Percentiles rank a stretch among this genome's conserved stretches.
phyloP scores from a whole-genome alignment of 2,797 vertebrate species.

The Tenualosa thibaudeaui region DNA sequence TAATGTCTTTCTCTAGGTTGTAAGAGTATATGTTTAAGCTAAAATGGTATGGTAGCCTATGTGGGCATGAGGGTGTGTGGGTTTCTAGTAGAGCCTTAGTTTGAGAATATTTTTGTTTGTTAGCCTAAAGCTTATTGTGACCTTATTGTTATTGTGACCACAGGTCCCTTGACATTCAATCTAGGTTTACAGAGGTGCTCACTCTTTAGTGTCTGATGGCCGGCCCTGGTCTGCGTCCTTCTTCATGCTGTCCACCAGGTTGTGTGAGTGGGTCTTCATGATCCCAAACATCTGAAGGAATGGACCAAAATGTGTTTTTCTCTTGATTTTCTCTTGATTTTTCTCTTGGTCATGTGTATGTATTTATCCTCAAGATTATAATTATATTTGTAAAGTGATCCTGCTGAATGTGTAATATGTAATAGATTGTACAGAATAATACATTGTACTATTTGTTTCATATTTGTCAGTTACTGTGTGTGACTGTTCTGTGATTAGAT shows the following conservation, averaged over 20 bases:
- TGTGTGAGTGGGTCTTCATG: constrained; percentile 31
- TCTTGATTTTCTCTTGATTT: no score
- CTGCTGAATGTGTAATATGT: no score
- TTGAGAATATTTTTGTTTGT: neutral
- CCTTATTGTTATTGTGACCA: no score
- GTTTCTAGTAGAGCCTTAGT: neutral
- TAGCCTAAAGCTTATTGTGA: neutral
- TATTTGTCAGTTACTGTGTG: no score
- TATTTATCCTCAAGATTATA: no score
- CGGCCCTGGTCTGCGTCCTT: constrained; percentile 65
- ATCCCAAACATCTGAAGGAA: constrained; percentile 74
- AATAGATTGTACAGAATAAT: no score
- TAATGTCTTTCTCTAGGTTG: neutral
- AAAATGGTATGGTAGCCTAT: neutral
- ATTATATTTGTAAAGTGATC: no score
- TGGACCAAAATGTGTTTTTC: neutral
- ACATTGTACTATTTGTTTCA: no score
- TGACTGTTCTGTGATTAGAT: no score
- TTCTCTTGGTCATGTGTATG: neutral
- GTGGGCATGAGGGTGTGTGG: neutral
- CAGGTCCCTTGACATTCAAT: neutral
- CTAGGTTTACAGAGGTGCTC: constrained; percentile 43
- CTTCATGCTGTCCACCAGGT: constrained; percentile 63
- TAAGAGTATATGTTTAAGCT: neutral
- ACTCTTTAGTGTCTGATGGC: constrained; percentile 66